Base-by-base conservation (phyloP, 2,797 vertebrate species). In the Spatula clypeata region DNA sequence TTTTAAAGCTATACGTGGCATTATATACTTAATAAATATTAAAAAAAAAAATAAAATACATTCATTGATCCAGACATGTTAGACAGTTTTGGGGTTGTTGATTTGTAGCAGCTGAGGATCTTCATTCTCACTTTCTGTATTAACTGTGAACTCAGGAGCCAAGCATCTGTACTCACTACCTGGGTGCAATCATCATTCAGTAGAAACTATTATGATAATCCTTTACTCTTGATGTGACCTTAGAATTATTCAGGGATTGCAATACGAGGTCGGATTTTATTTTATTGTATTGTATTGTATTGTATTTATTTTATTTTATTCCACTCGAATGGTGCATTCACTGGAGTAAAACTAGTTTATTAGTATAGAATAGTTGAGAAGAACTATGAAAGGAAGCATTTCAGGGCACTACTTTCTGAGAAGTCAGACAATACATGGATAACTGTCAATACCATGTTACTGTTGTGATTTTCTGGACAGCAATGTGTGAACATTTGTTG, bases 21-120 rank as follows among this genome's bases (percentile, higher is more conserved):
- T 84, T 81, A 34, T 16, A 40, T 67, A 49, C 38, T 77, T 64
- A 77, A 70, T 87, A 93, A 85, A 83, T n/a, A 62, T 86, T 87
- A 79, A 34, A 49, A 70, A 51, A 51, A 70, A 51, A 89, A 70
- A 6, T 57, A 29, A 79, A 88, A 92, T 51, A 54, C 1, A 38
- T 60, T 88, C 12, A 61, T 72, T 69, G 40, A 61, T 86, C 51
- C 23, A 80, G 77, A 72, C 10, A 61, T 11, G 15, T 72, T 54
- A 90, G 72, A 64, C 20, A 66, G n/a, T 40, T 86, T 65, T 47
- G 21, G 20, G 45, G 45, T 47, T 60, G 12, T 13, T 85, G 13
- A 34, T 66, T 75, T 65, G 9, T 10, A 24, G 7, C 10, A 84
- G 53, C 32, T 75, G 62, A 57, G 32, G 47, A 44, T 61, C 40